Base-by-base conservation (phyloP, 1,140 invertebrate species). In the Pararge aegeria region DNA sequence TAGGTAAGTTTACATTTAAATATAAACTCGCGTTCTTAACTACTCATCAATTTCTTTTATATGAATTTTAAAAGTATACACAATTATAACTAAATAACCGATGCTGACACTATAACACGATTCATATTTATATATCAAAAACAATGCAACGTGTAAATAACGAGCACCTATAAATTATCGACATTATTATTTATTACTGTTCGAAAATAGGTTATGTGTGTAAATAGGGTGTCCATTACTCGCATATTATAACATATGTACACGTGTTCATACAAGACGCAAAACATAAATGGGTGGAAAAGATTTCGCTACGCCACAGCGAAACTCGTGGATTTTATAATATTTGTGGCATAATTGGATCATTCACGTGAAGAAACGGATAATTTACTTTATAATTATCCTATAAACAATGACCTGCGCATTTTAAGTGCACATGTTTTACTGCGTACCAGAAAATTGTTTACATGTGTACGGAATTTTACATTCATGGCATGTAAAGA, bases 281-380 rank as follows among this genome's bases (percentile, higher is more conserved):
- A 55, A 27, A 55, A 55, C 21, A 49, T 53, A 56, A 53, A 61
- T 51, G 46, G 34, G 49, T 48, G 50, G 49, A 44, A 52, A 57
- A 54, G 34, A 53, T 53, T 62, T 56, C n/a, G 48, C 60, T 52
- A 60, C 61, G 65, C 52, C 52, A 58, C 46, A 18, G n/a, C 61
- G 30, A 18, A 63, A 49, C 65, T 60, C 65, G 65, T 67, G 65
- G 65, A 56, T 34, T 67, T 13, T 50, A 59, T 67, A 67, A 67
- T 67, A 60, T 56, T 56, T 20, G 56, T 65, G 54, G 38, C 13
- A 50, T 67, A 64, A 67, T 67, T 67, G 61, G 60, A 60, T 27
- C 65, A 63, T 54, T 56, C 53, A 55, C 46, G 30, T 57, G 50
- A 55, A 46, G 29, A 12, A 46, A 52, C 51, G 49, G 52, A 20